Base-by-base conservation (phyloP, 2,113 vertebrate species). In the Sphyrna mokarran region DNA sequence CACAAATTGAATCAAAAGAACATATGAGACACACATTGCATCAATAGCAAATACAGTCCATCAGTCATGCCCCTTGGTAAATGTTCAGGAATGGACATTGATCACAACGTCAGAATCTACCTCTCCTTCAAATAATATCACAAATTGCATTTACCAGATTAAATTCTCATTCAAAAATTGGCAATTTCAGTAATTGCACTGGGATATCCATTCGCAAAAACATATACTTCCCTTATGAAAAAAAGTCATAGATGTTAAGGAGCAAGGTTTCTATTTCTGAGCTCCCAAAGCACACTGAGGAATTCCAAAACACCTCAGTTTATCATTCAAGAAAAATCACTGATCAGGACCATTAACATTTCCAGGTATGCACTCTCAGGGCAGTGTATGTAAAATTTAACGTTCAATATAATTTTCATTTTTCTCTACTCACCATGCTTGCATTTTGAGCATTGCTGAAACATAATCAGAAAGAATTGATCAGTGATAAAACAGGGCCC, bases 401-500 rank as follows among this genome's bases (percentile, higher is more conserved):
- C 63, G 9, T 66, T 93, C 43, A 54, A 87, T 54, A 48, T 54
- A 54, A 66, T 66, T 66, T 91, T 61, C 58, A 33, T 66, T 37
- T 91, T 63, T 93, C 18, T 40, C 87, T 95, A 97, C 98, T 98
- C 97, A 99, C 99, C 99, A 87, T 99, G 99, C 97, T 99, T 99
- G 97, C 99, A 99, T 97, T 99, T 99, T 97, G 99, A 99, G 97
- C 99, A 99, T 99, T 99, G 99, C 99, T 99, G 98, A 96, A 98
- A 98, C 93, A 95, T 97, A 97, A 97, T 96, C 96, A 97, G 96
- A 96, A 97, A 37, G 96, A 95, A 96, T 96, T 95, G 95, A 96
- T 97, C 95, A 58, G 8, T 68, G 96, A 95, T 78, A 96, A 96
- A 96, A 96, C n/a, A 96, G 96, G 26, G 1, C 94, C 95, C 40